Evolutionary conservation across 2,113 vertebrate species (phyloP).

Genomic region (Sinocyclocheilus rhinocerous): DNA sequence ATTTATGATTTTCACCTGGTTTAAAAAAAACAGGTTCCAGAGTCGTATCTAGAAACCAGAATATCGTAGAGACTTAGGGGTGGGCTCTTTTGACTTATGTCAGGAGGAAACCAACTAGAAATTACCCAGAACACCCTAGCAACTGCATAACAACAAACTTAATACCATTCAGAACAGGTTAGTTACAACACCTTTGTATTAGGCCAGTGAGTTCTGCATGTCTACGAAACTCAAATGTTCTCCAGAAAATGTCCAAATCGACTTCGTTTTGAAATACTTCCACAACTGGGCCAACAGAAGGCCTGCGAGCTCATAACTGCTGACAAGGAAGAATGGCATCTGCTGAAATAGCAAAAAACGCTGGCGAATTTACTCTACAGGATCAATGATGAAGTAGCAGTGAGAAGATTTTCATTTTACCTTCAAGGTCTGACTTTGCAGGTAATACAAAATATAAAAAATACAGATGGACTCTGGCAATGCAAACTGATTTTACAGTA

Average conservation of each 20-base stretch:
- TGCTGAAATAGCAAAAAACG: constrained; percentile 7
- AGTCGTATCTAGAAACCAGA: not conserved
- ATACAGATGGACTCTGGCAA: not conserved
- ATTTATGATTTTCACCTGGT: not conserved
- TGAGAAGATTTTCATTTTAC: not conserved
- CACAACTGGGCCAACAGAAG: not conserved
- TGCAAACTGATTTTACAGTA: not conserved
- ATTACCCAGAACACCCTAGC: not conserved
- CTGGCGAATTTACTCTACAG: constrained; percentile 10
- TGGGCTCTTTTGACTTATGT: not conserved
- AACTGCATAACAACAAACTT: not conserved
- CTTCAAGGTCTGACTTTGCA: not conserved
- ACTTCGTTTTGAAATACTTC: not conserved
- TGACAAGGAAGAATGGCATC: constrained; percentile 8
- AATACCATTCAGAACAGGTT: not conserved
- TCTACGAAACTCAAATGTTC: not conserved
- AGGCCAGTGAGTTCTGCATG: not conserved
- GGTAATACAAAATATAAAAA: not conserved
- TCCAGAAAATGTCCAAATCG: not conserved
- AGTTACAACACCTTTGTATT: not conserved
- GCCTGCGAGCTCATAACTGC: not conserved
- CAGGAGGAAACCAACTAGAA: not conserved
- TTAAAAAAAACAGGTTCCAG: not conserved
- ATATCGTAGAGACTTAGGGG: not conserved
- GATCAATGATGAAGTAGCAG: constrained; percentile 12